These are phyloP conservation scores for Mythimna lalbum DNA, from an alignment of 2,888 invertebrate genomes.

Conservation along the genomic window DNA sequence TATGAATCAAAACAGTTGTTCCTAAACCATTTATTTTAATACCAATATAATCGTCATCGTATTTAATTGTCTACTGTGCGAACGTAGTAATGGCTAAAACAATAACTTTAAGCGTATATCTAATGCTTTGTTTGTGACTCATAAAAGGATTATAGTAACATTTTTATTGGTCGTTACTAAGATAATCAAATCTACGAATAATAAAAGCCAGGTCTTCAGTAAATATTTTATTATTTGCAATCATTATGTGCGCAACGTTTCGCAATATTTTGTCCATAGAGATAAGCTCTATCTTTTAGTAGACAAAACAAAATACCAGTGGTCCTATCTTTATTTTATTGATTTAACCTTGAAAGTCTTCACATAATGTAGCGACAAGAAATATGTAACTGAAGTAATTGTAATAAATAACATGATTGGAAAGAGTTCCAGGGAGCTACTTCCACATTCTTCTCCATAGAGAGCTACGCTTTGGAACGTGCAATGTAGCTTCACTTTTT, in stretches of 20 bases:
- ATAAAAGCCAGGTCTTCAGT: slow-evolving; percentile 20
- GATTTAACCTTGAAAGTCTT: slow-evolving; percentile 6
- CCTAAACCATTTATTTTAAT: background rate
- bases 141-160: slow-evolving; percentile 40
- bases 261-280: slow-evolving; percentile 26
- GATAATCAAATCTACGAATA: slow-evolving; percentile 36
- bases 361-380: too few species aligned
- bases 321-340: slow-evolving; percentile 12
- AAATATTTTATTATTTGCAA: slow-evolving; percentile 39
- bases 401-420: too few species aligned
- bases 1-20: background rate
- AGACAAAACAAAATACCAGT: slow-evolving; percentile 10
- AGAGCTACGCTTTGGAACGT: too few species aligned
- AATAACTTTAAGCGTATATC: slow-evolving; percentile 4
- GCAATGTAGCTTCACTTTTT: too few species aligned
- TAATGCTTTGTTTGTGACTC: slow-evolving; percentile 29
- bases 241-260: slow-evolving; percentile 15
- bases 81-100: background rate
- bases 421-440: too few species aligned
- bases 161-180: slow-evolving; percentile 42
- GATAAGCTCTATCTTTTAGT: slow-evolving; percentile 22
- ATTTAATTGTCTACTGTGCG: background rate
- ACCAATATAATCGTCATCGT: slow-evolving; percentile 10
- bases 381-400: too few species aligned
- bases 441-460: too few species aligned